Evolutionary conservation across 2,888 invertebrate genomes (phyloP).

Genomic region (Taphrorychus bicolor): DNA sequence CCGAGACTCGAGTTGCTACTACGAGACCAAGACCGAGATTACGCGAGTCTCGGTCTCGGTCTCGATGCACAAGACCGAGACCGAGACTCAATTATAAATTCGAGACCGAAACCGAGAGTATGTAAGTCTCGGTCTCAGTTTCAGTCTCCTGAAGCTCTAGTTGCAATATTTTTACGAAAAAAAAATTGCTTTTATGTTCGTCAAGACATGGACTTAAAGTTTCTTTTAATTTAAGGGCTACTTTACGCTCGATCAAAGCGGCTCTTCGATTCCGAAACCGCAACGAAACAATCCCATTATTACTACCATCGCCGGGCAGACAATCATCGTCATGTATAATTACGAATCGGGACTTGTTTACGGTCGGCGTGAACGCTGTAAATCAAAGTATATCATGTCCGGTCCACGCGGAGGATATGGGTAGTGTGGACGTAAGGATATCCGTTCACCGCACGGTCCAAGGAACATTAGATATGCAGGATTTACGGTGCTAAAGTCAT

Average conservation of each 20-base stretch:
- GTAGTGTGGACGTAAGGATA: conserved; percentile 56
- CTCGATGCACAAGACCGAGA: too few species aligned
- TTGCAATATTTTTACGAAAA: too few species aligned
- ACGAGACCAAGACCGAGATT: too few species aligned
- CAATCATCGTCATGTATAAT: conserved; percentile 36
- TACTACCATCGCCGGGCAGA: conserved; percentile 17
- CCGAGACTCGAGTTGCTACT: too few species aligned
- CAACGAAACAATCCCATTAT: conserved; percentile 26
- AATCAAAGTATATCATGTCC: conserved; percentile 43
- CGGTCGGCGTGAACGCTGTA: conserved; percentile 39
- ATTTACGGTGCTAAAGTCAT: conserved; percentile 55
- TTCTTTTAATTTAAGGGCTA: too few species aligned
- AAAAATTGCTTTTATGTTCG: too few species aligned
- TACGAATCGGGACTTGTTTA: conserved; percentile 36
- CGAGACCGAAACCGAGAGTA: too few species aligned
- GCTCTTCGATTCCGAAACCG: conserved; percentile 10
- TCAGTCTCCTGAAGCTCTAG: too few species aligned
- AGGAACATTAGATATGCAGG: conserved; percentile 57
- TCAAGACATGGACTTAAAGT: too few species aligned
- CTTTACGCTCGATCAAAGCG: not conserved
- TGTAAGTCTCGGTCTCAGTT: too few species aligned
- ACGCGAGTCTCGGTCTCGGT: too few species aligned
- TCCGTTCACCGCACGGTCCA: conserved; percentile 61
- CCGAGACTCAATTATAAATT: too few species aligned
- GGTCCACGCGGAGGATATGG: conserved; percentile 45